Conservation (phyloP, 2,797 vertebrate species). For the Anas georgica region DNA sequence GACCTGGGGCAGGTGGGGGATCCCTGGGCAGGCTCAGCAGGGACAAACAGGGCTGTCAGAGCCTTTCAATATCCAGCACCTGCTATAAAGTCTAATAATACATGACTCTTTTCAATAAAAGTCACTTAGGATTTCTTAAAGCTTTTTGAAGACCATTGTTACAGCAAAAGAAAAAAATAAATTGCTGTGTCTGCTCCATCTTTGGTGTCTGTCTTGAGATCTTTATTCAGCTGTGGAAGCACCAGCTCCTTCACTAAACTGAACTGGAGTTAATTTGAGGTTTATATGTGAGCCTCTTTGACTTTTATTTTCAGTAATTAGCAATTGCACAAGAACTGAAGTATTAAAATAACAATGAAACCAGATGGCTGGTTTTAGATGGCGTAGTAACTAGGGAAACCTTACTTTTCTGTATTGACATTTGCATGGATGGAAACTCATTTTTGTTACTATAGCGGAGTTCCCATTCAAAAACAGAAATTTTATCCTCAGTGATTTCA, state of each 20-base stretch:
- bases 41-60: background rate
- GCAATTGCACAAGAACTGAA: background rate
- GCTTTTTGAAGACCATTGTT: background rate
- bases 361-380: background rate
- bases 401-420: background rate
- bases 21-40: background rate
- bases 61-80: background rate
- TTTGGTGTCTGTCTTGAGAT: background rate
- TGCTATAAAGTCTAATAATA: background rate
- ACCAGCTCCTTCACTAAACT: background rate
- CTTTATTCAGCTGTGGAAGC: background rate
- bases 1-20: background rate
- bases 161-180: background rate
- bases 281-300: background rate
- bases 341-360: background rate
- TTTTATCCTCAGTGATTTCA: background rate
- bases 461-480: background rate
- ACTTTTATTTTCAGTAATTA: background rate
- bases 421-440: background rate
- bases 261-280: background rate
- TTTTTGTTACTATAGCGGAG: background rate
- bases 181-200: accelerated
- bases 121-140: background rate
- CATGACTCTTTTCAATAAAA: background rate
- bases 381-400: background rate